phyloP scores from a whole-genome alignment of 2,797 vertebrate genomes.

The Halcyon leucocephala region DNA sequence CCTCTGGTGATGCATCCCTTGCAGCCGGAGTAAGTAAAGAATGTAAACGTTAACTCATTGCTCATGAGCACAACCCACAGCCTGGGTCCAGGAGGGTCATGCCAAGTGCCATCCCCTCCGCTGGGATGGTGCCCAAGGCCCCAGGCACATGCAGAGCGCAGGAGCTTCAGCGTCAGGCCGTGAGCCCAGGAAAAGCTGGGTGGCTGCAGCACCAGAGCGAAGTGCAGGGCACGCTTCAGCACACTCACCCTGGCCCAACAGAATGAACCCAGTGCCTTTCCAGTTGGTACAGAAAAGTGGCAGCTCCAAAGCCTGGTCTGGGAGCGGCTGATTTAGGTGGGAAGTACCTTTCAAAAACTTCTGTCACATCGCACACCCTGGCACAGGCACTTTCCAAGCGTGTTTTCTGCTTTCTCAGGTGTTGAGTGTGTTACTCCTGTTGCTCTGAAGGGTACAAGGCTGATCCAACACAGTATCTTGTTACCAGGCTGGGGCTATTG shows the following conservation, averaged over 20 bases:
- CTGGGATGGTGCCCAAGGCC: accelerated
- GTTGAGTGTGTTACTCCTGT: accelerated
- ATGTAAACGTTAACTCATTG: accelerated
- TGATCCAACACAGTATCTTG: accelerated
- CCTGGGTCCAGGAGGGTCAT: accelerated
- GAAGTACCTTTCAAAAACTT: not conserved
- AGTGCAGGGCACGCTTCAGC: accelerated
- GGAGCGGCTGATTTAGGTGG: not conserved
- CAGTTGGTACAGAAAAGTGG: accelerated
- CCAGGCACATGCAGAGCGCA: accelerated
- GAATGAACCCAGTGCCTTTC: not conserved
- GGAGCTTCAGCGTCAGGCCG: not conserved
- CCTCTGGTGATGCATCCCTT: accelerated
- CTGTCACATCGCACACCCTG: accelerated
- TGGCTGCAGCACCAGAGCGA: accelerated
- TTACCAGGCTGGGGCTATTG: accelerated
- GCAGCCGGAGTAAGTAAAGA: not conserved
- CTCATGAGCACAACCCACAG: accelerated
- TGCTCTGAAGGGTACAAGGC: not conserved
- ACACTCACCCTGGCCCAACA: accelerated
- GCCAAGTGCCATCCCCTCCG: accelerated
- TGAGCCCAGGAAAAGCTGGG: accelerated
- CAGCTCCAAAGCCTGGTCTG: not conserved
- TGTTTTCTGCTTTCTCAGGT: accelerated
- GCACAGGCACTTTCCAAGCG: accelerated